Conservation (phyloP, 2,888 invertebrate species). For the Perdita meconis region DNA sequence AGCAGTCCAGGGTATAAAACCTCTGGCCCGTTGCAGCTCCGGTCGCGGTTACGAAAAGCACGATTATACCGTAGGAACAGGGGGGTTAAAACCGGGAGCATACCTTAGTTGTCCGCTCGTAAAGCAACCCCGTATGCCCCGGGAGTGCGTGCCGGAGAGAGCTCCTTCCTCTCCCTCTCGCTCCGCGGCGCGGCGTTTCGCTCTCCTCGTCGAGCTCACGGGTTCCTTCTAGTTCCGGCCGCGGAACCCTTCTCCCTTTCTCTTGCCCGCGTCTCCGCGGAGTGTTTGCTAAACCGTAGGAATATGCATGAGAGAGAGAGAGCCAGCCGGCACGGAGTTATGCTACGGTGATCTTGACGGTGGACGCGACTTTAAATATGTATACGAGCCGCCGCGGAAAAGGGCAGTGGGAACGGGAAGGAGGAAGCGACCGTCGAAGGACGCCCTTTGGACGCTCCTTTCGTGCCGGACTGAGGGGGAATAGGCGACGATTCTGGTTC, state of each 20-base stretch:
- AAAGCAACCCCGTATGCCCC: slow-evolving; percentile 83
- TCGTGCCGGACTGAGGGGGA: too few relatives aligned
- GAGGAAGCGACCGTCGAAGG: too few relatives aligned
- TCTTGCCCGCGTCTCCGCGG: slow-evolving; percentile 63
- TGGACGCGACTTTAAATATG: slow-evolving; percentile 76
- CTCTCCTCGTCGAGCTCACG: slow-evolving; percentile 41
- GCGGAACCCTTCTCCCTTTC: slow-evolving; percentile 60
- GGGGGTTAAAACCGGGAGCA: slow-evolving; percentile 76
- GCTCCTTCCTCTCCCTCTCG: slow-evolving; percentile 52
- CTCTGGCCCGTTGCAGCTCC: slow-evolving; percentile 66
- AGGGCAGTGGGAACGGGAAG: slow-evolving; percentile 40
- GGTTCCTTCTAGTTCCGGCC: slow-evolving; percentile 42
- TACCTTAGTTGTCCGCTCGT: slow-evolving; percentile 84
- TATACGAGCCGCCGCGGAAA: slow-evolving; percentile 54
- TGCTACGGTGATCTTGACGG: slow-evolving; percentile 81
- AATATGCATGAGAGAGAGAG: slow-evolving; percentile 84
- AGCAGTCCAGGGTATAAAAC: slow-evolving; percentile 65
- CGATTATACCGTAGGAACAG: slow-evolving; percentile 64
- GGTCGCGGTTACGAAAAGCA: slow-evolving; percentile 75
- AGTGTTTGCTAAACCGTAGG: slow-evolving; percentile 76
- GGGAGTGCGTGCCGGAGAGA: slow-evolving; percentile 74
- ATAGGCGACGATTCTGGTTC: too few relatives aligned
- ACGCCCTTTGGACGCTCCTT: too few relatives aligned
- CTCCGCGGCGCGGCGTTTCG: too few relatives aligned
- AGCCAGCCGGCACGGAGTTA: slow-evolving; percentile 73